Evolutionary conservation across 2,113 vertebrate species (phyloP).

Genomic region (Phyllostomus discolor): DNA sequence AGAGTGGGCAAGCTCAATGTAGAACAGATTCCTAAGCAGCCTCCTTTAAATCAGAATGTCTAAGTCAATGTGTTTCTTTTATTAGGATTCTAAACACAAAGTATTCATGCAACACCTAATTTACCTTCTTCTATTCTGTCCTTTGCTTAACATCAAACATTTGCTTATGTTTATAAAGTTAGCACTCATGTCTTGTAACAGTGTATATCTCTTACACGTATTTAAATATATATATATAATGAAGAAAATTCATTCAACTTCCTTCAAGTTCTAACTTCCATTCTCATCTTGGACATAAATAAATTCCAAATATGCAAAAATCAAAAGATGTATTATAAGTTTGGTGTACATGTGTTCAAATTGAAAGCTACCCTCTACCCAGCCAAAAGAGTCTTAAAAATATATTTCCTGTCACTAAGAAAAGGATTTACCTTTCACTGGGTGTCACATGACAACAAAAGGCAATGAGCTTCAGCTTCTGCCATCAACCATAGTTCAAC

Average conservation of each 20-base stretch:
- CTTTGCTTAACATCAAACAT: not conserved
- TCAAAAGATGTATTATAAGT: not conserved
- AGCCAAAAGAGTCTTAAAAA: not conserved
- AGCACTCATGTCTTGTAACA: not conserved
- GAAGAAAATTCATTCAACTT: not conserved
- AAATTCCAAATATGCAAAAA: not conserved
- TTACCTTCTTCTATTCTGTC: not conserved
- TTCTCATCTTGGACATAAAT: not conserved
- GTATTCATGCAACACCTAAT: not conserved
- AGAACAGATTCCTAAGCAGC: not conserved
- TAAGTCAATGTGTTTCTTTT: not conserved
- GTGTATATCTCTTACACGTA: not conserved
- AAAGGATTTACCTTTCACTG: slow-evolving; percentile 67
- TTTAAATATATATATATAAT: not conserved
- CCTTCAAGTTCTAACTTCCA: not conserved
- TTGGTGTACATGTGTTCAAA: not conserved
- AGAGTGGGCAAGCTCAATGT: not conserved
- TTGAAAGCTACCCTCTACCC: not conserved
- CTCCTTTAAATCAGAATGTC: not conserved
- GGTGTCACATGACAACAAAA: slow-evolving; percentile 56
- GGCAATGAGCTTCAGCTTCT: slow-evolving; percentile 54
- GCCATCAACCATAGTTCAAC: slow-evolving; percentile 43
- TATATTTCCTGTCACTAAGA: not conserved
- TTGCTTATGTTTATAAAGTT: not conserved
- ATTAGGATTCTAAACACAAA: not conserved